Evolutionary conservation across 92 coral and sea anemone genomes (phyloP).

Genomic region (Pocillopora grandis): DNA sequence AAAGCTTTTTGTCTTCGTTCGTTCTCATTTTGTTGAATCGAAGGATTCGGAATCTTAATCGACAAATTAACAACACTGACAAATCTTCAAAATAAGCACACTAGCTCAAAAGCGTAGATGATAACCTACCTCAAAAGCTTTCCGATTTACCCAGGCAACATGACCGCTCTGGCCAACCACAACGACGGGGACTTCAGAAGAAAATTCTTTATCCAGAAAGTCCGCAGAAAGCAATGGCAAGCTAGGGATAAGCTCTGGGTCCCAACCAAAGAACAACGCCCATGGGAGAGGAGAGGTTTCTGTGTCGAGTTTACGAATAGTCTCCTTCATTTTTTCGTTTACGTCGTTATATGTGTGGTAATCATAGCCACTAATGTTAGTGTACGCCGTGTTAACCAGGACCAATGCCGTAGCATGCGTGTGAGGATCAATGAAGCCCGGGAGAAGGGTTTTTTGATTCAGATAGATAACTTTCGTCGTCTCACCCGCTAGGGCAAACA

Average conservation of each 20-base stretch:
- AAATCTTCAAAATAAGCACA: not conserved
- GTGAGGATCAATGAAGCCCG: constrained; percentile 81
- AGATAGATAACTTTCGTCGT: constrained; percentile 46
- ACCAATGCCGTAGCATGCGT: constrained; percentile 46
- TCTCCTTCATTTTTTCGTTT: constrained; percentile 36
- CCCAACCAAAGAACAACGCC: constrained; percentile 74
- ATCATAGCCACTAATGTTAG: constrained; percentile 35
- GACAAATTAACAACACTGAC: too few species aligned
- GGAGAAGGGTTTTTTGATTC: constrained; percentile 61
- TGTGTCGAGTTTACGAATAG: constrained; percentile 19
- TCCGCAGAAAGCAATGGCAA: constrained; percentile 48
- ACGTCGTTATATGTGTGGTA: constrained; percentile 36
- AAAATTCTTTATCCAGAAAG: constrained; percentile 40
- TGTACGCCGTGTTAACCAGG: not conserved
- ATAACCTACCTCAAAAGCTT: constrained; percentile 47
- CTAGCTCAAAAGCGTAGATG: not conserved
- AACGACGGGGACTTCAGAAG: constrained; percentile 42
- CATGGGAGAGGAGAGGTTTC: constrained; percentile 33
- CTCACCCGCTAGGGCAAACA: constrained; percentile 34
- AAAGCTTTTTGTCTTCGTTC: too few species aligned
- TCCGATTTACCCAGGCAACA: constrained; percentile 68
- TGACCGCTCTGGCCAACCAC: constrained; percentile 63
- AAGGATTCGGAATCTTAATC: too few species aligned
- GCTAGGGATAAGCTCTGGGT: constrained; percentile 54
- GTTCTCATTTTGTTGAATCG: too few species aligned